Conservation (phyloP, 2,113 vertebrate genomes). For the Anseranas semipalmata region DNA sequence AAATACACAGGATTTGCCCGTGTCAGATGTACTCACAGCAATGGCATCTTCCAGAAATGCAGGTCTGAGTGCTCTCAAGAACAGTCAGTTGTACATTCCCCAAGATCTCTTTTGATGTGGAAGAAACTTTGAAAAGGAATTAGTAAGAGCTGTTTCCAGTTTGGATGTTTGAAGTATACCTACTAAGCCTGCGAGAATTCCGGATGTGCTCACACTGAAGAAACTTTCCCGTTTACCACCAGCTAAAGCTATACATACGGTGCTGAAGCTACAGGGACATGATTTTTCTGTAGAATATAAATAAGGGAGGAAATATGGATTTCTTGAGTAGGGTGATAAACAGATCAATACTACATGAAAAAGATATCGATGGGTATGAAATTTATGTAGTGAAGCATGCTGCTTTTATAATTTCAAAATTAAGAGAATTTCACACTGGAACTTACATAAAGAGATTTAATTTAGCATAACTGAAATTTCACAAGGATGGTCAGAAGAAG, state of each 20-base stretch:
- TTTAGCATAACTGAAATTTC: not conserved
- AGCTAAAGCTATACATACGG: not conserved
- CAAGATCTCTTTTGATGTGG: not conserved
- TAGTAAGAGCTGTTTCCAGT: not conserved
- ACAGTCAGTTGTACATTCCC: not conserved
- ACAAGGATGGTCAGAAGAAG: not conserved
- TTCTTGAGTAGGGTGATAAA: constrained; percentile 53
- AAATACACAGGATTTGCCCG: not conserved
- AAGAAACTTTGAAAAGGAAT: not conserved
- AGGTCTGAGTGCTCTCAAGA: not conserved
- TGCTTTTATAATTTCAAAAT: constrained; percentile 42
- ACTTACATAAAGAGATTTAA: not conserved
- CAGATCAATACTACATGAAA: constrained; percentile 68
- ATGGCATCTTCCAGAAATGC: not conserved
- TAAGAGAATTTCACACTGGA: constrained; percentile 24
- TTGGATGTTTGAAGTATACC: not conserved
- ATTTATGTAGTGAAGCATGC: constrained; percentile 27
- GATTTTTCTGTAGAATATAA: constrained; percentile 55
- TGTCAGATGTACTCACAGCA: not conserved
- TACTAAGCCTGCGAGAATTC: not conserved
- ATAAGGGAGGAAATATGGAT: constrained; percentile 57
- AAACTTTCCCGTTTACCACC: not conserved
- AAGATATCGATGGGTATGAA: constrained; percentile 4
- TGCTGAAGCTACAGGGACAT: not conserved
- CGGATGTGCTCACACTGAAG: not conserved